Evolutionary conservation across 1,140 invertebrate genomes (phyloP), one percentile per base, ranked within the genome.

Genomic region (Anoplophora glabripennis): DNA sequence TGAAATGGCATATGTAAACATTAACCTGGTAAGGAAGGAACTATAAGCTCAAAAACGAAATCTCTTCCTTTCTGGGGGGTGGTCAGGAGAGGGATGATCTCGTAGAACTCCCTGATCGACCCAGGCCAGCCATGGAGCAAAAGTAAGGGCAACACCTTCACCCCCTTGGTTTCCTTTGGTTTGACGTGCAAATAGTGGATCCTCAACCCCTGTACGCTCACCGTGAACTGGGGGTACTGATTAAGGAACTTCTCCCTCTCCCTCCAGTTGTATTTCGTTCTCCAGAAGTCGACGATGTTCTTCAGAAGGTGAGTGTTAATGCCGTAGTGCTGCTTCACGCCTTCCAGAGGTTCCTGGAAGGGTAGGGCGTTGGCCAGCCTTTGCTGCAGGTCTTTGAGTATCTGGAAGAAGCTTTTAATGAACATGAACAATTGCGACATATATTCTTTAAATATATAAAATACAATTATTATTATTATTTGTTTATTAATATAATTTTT

Each of bases 41-140:
- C 79, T 1, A 94, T 80, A 1, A 94, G 73, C 74, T 94, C 90
- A 69, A 93, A 94, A 7, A 89, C 88, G 59, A 88, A 86, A 56
- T 88, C 78, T 9, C 76, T 73, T 11, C 77, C 79, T 1, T 75
- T 59, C 53, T 77, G 75, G 0, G 81, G 78, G 12, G 77, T 82
- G 0, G 83, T 88, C 9, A 94, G 67, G 17, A 88, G 35, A 0
- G 90, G 90, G 58, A 93, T 86, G 1, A 92, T 80, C 67, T 91
- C 88, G 63, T 90, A 89, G 72, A 94, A 95, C 74, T 96, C 92
- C 7, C 89, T 79, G 1, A 95, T 80, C 0, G 89, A 91, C 28
- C 93, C 92, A 1, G 94, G 93, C 94, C 93, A 97, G 12, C 93
- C 93, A 69, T 96, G 93, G 3, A 93, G 67, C 0, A 96, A 18